Evolutionary conservation across 1,140 invertebrate genomes (phyloP).

Genomic region (Agraylea sexmaculata): DNA sequence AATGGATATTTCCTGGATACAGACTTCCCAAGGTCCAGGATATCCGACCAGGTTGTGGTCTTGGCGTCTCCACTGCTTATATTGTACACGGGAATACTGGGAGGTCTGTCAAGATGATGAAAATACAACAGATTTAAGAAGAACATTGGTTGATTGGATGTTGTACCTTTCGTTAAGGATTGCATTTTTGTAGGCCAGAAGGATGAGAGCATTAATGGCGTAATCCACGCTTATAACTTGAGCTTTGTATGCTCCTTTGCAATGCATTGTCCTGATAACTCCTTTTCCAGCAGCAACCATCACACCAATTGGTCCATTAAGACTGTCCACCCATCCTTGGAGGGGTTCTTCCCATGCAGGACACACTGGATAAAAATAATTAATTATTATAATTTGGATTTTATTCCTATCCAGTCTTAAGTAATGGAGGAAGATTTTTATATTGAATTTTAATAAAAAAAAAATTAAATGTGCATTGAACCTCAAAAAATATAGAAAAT

Average conservation of each 20-base stretch:
- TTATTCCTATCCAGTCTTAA: no score
- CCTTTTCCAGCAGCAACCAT: slow-evolving; percentile 68
- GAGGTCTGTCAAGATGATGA: slow-evolving; percentile 32
- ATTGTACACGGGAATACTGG: slow-evolving; percentile 59
- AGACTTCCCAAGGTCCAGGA: slow-evolving; percentile 51
- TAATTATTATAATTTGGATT: no score
- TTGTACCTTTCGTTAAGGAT: slow-evolving; percentile 33
- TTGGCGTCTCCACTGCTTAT: slow-evolving; percentile 53
- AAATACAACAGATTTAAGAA: no score
- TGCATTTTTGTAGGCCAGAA: slow-evolving; percentile 49
- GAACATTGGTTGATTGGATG: no score
- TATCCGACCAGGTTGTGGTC: slow-evolving; percentile 65
- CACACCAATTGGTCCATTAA: slow-evolving; percentile 62
- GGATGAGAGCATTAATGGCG: slow-evolving; percentile 68
- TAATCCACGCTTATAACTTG: slow-evolving; percentile 81
- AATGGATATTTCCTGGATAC: slow-evolving; percentile 36
- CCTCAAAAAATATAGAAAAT: no score
- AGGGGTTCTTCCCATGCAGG: slow-evolving; percentile 51
- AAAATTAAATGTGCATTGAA: no score
- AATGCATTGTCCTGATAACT: slow-evolving; percentile 73
- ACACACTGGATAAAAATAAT: slow-evolving; percentile 40
- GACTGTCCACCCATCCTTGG: slow-evolving; percentile 83
- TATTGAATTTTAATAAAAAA: no score
- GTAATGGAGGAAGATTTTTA: no score
- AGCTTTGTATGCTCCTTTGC: slow-evolving; percentile 52